phyloP scores from a whole-genome alignment of 2,888 invertebrate genomes.

The Agrochola lota region DNA sequence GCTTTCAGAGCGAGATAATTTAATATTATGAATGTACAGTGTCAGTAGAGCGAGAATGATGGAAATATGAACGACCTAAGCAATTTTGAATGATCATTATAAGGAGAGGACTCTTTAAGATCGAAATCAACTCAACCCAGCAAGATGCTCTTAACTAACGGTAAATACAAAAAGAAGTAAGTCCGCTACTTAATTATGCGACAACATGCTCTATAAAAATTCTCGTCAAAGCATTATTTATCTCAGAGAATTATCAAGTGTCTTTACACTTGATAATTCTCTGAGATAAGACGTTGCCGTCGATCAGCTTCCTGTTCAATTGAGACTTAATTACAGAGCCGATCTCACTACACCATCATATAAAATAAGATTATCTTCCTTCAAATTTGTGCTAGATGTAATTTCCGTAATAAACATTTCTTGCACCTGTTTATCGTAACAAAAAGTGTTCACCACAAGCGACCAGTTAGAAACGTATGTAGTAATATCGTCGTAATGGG shows the following conservation, averaged over 20 bases:
- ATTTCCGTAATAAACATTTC: conserved; percentile 61
- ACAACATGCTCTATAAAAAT: conserved; percentile 62
- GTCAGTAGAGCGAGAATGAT: not conserved
- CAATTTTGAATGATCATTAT: not conserved
- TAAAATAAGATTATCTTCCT: conserved; percentile 43
- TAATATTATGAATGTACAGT: conserved; percentile 6
- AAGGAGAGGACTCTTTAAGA: not conserved
- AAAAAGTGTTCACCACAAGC: conserved; percentile 62
- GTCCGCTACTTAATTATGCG: conserved; percentile 59
- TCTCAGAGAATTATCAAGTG: too few relatives aligned
- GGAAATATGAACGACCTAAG: conserved; percentile 6
- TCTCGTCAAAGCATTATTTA: conserved; percentile 66
- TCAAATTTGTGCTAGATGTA: conserved; percentile 54
- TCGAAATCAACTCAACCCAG: conserved; percentile 19
- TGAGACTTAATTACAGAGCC: conserved; percentile 56
- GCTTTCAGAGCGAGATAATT: conserved; percentile 51
- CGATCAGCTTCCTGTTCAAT: conserved; percentile 72
- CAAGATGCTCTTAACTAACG: conserved; percentile 21
- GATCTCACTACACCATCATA: conserved; percentile 48
- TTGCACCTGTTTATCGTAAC: conserved; percentile 62
- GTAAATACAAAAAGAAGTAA: conserved; percentile 40
- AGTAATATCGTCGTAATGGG: conserved; percentile 79
- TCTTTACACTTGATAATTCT: conserved; percentile 70
- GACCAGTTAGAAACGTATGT: conserved; percentile 66
- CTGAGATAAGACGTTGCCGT: conserved; percentile 68